These are phyloP conservation scores for Limnodromus scolopaceus DNA, from an alignment of 2,797 vertebrate genomes.

Conservation along the genomic window DNA sequence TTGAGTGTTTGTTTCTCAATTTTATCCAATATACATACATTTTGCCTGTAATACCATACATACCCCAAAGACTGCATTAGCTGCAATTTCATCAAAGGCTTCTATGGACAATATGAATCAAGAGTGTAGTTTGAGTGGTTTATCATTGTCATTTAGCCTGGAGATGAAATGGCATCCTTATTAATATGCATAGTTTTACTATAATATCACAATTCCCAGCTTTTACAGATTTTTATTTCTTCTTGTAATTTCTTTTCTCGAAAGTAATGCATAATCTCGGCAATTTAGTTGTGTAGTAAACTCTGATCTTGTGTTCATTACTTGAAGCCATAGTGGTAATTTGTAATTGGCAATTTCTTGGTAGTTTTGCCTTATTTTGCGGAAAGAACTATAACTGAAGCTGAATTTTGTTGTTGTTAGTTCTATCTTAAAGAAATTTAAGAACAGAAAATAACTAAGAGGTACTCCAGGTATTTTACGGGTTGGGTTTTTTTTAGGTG, in stretches of 20 bases:
- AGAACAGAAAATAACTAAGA: background rate
- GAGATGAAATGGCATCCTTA: conserved; percentile 63
- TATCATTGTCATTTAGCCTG: conserved; percentile 54
- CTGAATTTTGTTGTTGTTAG: background rate
- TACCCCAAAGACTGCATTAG: conserved; percentile 6
- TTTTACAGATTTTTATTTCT: background rate
- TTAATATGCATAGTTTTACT: conserved; percentile 55
- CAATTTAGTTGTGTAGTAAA: background rate
- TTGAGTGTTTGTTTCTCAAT: background rate
- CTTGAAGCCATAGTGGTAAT: background rate
- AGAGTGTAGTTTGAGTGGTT: conserved; percentile 53
- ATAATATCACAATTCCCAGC: background rate
- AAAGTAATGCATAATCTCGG: background rate
- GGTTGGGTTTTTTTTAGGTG: background rate
- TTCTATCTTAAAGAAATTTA: background rate
- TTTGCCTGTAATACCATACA: background rate
- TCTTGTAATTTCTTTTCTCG: background rate
- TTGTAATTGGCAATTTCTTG: background rate
- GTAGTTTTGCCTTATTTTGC: background rate
- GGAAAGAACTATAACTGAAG: background rate
- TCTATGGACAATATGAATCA: conserved; percentile 50
- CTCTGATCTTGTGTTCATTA: background rate
- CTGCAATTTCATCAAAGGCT: conserved; percentile 62
- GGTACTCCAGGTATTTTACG: no score
- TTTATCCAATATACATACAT: background rate